Percentiles rank a stretch among this genome's conserved stretches.
phyloP scores from a whole-genome alignment of 2,797 vertebrate species.

The Spheniscus humboldti region DNA sequence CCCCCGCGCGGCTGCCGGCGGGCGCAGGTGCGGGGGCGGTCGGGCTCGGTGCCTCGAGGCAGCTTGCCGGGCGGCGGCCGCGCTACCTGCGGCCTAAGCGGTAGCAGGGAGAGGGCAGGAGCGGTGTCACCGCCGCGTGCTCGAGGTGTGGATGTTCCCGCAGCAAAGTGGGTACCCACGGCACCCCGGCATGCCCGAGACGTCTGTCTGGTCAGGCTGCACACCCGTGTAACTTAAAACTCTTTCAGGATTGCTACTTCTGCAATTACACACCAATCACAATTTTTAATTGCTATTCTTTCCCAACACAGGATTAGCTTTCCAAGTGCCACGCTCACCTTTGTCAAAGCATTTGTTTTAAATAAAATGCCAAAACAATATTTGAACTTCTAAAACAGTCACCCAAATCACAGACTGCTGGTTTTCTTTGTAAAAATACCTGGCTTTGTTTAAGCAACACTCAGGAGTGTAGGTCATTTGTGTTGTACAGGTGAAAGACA shows the following conservation, averaged over 20 bases:
- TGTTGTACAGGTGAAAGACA: background rate
- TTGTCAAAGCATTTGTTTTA: background rate
- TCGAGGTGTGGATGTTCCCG: rapidly evolving
- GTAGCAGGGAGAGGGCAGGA: too few species aligned
- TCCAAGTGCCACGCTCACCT: background rate
- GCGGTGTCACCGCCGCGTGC: too few species aligned
- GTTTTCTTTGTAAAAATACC: background rate
- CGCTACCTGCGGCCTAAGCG: too few species aligned
- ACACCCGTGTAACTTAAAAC: rapidly evolving
- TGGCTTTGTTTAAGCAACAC: background rate
- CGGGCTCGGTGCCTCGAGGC: too few species aligned
- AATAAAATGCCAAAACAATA: background rate
- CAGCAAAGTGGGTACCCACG: rapidly evolving
- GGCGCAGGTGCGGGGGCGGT: background rate
- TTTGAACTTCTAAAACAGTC: background rate
- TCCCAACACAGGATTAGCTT: background rate
- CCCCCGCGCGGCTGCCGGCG: background rate
- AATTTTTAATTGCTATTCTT: background rate
- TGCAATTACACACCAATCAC: too few species aligned
- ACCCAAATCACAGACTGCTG: too few species aligned
- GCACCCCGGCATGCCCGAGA: background rate
- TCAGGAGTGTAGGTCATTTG: background rate
- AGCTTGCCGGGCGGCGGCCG: background rate
- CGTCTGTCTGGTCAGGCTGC: too few species aligned
- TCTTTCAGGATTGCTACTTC: background rate